Evolutionary conservation across 1,140 invertebrate species (phyloP), one percentile per base, ranked within the genome.

Genomic region (Thaumatotibia leucotreta): DNA sequence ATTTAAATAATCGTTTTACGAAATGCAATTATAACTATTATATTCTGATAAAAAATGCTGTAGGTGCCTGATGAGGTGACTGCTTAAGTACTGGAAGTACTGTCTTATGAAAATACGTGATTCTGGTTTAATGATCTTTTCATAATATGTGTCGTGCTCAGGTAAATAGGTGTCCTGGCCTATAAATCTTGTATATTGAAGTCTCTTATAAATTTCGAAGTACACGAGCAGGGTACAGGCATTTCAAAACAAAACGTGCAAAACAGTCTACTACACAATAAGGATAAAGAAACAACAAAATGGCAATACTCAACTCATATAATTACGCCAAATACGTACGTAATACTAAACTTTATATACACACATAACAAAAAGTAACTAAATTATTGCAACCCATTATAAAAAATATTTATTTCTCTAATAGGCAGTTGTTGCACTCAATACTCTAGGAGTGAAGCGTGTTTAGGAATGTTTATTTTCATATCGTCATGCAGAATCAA

Each of bases 401-500:
- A 58, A 58, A 58, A 54, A 58, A 24, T 29, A 24, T 31, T 58
- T 27, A 29, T 58, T 58, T 58, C n/a, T 58, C 27, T 58, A 58
- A 58, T 58, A 58, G 52, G 52, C 52, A 17, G 24, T 58, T 29
- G 52, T 29, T 58, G 52, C 52, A 58, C 52, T 58, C 24, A 58
- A 14, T 14, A 58, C n/a, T 58, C 52, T 58, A 58, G 23, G 52
- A 58, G 52, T 58, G 11, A 58, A 58, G 52, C 52, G 52, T 58
- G 52, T 58, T 58, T 58, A 58, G 52, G 52, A 58, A 58, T 58
- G 52, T 58, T 58, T 58, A 31, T 27, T 58, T 52, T 58, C 1
- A 58, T 58, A 58, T 58, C 17, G 52, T 58, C 52, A 58, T 58
- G 52, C 20, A 68, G 65, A 58, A 65, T 14, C 52, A 66, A 14